Evolutionary conservation across 2,888 invertebrate species (phyloP), one percentile per base, ranked within the genome.

Genomic region (Lissocephala sabroskyi): DNA sequence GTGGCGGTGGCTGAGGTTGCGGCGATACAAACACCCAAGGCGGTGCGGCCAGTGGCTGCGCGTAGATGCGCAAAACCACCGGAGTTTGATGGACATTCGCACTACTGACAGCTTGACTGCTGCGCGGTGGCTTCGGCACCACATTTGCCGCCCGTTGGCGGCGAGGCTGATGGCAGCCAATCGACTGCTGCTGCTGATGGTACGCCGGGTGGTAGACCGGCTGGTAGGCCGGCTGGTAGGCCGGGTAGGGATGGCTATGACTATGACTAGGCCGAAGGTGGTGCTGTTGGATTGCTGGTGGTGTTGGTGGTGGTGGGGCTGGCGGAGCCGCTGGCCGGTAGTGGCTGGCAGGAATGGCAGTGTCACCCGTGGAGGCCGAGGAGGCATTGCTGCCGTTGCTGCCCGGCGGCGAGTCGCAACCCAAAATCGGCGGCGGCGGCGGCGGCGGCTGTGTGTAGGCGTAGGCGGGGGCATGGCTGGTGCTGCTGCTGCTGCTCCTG

Each of bases 321-420:
- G 55, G 55, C n/a, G 16, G 50, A 37, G 46, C 9, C 49, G 47
- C 1, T 39, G 49, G 54, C 32, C 52, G 59, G 41, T 66, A 65
- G 14, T 54, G 51, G 37, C 45, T 61, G 51, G 77, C 73, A 26
- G 80, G 83, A 45, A 83, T 82, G 52, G 82, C 82, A 50, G 84
- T 84, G 55, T 81, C 80, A 57, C 81, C 83, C 45, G 82, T 83
- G 35, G 84, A 82, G 57, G 84, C 77, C 52, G 82, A 82, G n/a
- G 75, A 67, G 46, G 65, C 71, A 35, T 59, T 60, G 42, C 79
- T 79, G 73, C 70, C 76, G 52, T 61, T 57, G 45, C 62, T 63
- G 51, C 19, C 42, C 41, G 49, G 48, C 36, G 45, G 48, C 33
- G 49, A 37, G 7, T 30, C 3, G 30, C n/a, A 30, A 10, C n/a